Conservation (phyloP, 2,113 vertebrate genomes). For the Aplodontia rufa region DNA sequence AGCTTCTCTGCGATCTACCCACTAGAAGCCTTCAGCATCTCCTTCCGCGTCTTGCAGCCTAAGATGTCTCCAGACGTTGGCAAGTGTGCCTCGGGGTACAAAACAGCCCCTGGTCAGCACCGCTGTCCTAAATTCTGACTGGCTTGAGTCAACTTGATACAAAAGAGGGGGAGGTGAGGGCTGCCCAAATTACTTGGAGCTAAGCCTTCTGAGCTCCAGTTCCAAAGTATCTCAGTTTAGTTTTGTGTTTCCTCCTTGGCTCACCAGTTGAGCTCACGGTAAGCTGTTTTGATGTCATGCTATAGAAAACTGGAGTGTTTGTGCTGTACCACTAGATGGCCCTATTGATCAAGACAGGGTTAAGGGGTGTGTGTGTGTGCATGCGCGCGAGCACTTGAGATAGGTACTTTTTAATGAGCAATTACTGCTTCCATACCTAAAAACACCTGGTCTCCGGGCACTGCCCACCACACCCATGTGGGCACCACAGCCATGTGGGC, state of each 20-base stretch:
- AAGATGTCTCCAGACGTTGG: not conserved
- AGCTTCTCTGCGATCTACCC: not conserved
- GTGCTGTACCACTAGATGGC: not conserved
- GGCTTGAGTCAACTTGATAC: not conserved
- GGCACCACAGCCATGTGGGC: not conserved
- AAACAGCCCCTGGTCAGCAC: not conserved
- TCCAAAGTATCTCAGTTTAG: not conserved
- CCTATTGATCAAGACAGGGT: not conserved
- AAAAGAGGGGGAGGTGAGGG: not conserved
- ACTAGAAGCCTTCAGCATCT: no score
- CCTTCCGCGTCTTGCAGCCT: not conserved
- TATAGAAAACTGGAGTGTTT: not conserved
- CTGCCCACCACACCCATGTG: rapidly evolving
- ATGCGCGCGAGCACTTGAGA: not conserved
- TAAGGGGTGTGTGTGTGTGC: not conserved
- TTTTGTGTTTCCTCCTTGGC: not conserved
- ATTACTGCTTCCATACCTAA: not conserved
- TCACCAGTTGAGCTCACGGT: not conserved
- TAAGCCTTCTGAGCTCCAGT: not conserved
- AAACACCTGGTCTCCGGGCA: not conserved
- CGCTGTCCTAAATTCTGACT: not conserved
- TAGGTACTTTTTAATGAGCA: not conserved
- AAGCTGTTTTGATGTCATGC: not conserved
- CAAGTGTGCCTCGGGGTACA: not conserved
- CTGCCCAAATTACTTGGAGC: rapidly evolving